A percentile compares a stretch with the other conserved stretches of the same genome.
Conservation (phyloP, 2,113 vertebrate species). For the Eretmochelys imbricata region DNA sequence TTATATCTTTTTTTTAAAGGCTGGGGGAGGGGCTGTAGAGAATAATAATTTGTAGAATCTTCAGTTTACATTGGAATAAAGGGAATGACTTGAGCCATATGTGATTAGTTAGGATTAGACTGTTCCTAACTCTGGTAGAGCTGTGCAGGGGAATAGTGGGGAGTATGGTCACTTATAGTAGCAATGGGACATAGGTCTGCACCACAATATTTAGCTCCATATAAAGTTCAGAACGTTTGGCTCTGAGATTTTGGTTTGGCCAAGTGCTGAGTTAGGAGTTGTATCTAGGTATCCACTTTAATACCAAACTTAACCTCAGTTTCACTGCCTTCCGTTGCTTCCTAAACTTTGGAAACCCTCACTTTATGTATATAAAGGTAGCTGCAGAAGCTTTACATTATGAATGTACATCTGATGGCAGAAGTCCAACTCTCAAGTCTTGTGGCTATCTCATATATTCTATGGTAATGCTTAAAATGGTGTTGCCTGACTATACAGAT, state of each 20-base stretch:
- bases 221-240: background rate
- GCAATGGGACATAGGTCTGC: accelerated
- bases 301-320: accelerated
- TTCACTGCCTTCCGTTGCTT: background rate
- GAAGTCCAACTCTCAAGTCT: background rate
- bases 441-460: background rate
- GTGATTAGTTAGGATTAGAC: background rate
- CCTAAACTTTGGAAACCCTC: background rate
- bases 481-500: background rate
- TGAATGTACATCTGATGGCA: background rate
- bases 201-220: background rate
- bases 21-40: background rate
- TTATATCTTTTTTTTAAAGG: background rate
- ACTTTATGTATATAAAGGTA: background rate
- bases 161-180: background rate
- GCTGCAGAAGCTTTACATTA: accelerated
- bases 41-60: background rate
- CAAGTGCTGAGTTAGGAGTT: background rate
- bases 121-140: background rate
- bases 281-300: background rate
- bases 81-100: background rate
- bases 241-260: background rate
- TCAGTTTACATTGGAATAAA: background rate
- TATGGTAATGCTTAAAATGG: background rate
- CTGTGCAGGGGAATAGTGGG: background rate